phyloP scores from a whole-genome alignment of 2,888 invertebrate species.

The Dugesia japonica region DNA sequence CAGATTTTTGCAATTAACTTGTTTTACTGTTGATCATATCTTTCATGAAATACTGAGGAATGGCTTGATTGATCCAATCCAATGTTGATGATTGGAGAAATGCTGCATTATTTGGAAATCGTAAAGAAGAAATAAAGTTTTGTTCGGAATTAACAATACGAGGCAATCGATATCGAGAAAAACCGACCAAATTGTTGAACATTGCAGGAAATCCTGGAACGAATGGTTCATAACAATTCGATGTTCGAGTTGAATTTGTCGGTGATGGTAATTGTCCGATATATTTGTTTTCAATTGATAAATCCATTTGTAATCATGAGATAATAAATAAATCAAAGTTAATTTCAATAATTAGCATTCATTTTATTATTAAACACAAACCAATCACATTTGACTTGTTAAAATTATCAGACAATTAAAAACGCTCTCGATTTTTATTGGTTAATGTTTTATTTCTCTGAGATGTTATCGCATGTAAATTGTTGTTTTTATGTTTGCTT shows the following conservation, averaged over 20 bases:
- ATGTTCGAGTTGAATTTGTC: neutral
- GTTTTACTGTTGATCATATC: neutral
- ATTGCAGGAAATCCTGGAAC: constrained; percentile 13
- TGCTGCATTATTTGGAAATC: neutral
- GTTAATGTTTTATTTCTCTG: neutral
- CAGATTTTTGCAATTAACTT: neutral
- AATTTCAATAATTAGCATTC: neutral
- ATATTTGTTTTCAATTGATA: constrained; percentile 5
- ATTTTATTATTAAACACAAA: neutral
- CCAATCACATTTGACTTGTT: neutral
- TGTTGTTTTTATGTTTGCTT: neutral
- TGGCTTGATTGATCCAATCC: constrained; percentile 4
- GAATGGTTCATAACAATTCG: neutral
- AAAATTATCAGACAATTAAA: neutral
- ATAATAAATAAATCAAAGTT: neutral
- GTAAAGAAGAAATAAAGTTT: neutral
- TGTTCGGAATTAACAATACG: neutral
- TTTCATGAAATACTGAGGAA: neutral
- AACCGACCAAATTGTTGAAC: neutral
- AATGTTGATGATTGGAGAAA: neutral
- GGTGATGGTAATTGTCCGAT: neutral
- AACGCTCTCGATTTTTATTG: neutral
- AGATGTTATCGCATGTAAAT: constrained; percentile 16
- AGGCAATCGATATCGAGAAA: constrained; percentile 10
- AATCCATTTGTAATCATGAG: neutral